Evolutionary conservation across 2,888 invertebrate species (phyloP).

Genomic region (Dilophus febrilis): DNA sequence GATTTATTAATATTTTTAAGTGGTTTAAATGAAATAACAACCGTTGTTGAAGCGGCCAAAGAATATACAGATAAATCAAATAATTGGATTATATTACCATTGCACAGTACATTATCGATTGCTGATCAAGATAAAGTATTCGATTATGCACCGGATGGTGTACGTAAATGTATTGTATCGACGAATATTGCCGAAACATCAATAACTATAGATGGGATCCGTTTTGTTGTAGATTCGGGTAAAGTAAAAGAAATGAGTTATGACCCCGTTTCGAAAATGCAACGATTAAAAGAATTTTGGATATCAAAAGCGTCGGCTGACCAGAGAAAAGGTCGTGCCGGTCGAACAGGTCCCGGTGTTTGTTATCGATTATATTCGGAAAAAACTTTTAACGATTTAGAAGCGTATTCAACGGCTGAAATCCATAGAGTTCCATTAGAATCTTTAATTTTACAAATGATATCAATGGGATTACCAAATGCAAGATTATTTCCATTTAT

Average conservation of each 20-base stretch:
- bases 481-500: constrained; percentile 86
- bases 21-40: constrained; percentile 82
- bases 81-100: constrained; percentile 81
- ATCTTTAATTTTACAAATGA: constrained; percentile 79
- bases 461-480: constrained; percentile 82
- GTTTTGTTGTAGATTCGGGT: constrained; percentile 95
- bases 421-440: constrained; percentile 88
- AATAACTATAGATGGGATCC: constrained; percentile 92
- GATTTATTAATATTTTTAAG: constrained; percentile 91
- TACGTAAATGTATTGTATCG: constrained; percentile 90
- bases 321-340: constrained; percentile 90
- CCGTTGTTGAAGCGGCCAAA: constrained; percentile 69
- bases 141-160: constrained; percentile 85
- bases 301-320: constrained; percentile 96
- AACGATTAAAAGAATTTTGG: constrained; percentile 83
- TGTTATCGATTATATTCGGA: constrained; percentile 83
- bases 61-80: constrained; percentile 60
- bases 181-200: constrained; percentile 99
- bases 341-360: constrained; percentile 87
- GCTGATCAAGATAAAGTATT: constrained; percentile 96
- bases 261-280: constrained; percentile 78
- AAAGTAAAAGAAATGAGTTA: constrained; percentile 97
- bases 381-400: constrained; percentile 60
- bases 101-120: constrained; percentile 85
- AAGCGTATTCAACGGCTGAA: constrained; percentile 79